phyloP scores from a whole-genome alignment of 2,888 invertebrate species.

The Phaonia tiefii region DNA sequence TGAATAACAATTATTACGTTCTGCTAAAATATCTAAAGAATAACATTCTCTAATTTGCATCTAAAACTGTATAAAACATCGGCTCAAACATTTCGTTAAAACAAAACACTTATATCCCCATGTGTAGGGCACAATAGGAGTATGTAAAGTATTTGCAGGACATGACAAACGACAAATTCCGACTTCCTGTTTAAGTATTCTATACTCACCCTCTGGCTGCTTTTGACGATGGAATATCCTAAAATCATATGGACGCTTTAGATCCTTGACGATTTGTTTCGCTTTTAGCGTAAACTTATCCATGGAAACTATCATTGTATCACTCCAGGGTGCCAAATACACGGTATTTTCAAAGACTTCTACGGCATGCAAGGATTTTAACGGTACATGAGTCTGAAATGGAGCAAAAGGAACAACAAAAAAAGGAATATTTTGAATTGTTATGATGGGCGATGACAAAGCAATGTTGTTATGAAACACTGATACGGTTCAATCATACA shows the following conservation, averaged over 20 bases:
- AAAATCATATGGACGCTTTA: constrained; percentile 84
- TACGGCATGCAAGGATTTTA: constrained; percentile 84
- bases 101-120: too few relatives aligned
- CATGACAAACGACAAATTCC: too few relatives aligned
- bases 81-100: not conserved
- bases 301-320: constrained; percentile 84
- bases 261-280: constrained; percentile 81
- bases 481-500: too few relatives aligned
- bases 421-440: not conserved
- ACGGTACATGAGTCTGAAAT: constrained; percentile 73
- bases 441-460: not conserved
- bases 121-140: too few relatives aligned
- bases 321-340: constrained; percentile 87
- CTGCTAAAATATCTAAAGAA: too few relatives aligned
- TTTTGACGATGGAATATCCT: constrained; percentile 88
- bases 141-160: too few relatives aligned
- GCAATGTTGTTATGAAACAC: too few relatives aligned
- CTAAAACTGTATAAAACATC: too few relatives aligned
- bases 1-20: too few relatives aligned
- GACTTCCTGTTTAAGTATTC: too few relatives aligned
- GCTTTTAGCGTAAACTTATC: constrained; percentile 83
- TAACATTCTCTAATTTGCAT: too few relatives aligned
- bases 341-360: constrained; percentile 88
- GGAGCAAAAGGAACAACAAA: not conserved
- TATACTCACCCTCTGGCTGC: constrained; percentile 85